Base-by-base conservation (phyloP, 2,797 vertebrate genomes). In the Borostomias antarcticus region DNA sequence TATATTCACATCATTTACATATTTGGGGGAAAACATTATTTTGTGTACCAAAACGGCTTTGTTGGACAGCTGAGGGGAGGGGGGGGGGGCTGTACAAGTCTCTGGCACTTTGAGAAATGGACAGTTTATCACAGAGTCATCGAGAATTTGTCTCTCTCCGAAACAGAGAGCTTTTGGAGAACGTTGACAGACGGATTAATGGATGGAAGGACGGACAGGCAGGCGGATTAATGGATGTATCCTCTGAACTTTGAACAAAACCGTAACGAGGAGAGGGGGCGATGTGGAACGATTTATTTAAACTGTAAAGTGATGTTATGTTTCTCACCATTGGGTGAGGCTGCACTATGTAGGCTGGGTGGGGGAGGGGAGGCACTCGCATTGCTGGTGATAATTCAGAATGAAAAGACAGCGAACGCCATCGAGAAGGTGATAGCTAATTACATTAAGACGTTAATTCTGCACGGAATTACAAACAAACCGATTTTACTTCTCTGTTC, bases 331-430 rank as follows among this genome's bases (percentile, higher is more conserved):
- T 70, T 72, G 72, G 80, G 90, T 82, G 84, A 89, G 81, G 81
- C 85, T 92, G 91, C 92, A 92, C 90, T 93, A 91, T 79, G 79
- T 68, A 82, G 72, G 80, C 85, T 83, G 86, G 82, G 85, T 86
- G 84, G 85, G 29, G 76, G 77, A 62, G 82, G 66, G 78, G 3
- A 58, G n/a, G 10, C 57, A 25, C 32, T 13, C 10, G 5, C 33
- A 40, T 0, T 4, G 10, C 23, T 17, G 33, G 11, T 37, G 33
- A 70, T 56, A 72, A 74, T 83, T 65, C 59, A 62, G 64, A 17
- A 23, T 66, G 64, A 62, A 64, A n/a, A 58, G 69, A 81, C 5
- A 47, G 68, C 62, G 66, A 76, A 73, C 66, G 51, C 10, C n/a
- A 29, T 25, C 6, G 21, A 15, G 26, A 13, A 23, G 26, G 8